Conservation (phyloP, 2,888 invertebrate genomes). For the Papilio protenor region DNA sequence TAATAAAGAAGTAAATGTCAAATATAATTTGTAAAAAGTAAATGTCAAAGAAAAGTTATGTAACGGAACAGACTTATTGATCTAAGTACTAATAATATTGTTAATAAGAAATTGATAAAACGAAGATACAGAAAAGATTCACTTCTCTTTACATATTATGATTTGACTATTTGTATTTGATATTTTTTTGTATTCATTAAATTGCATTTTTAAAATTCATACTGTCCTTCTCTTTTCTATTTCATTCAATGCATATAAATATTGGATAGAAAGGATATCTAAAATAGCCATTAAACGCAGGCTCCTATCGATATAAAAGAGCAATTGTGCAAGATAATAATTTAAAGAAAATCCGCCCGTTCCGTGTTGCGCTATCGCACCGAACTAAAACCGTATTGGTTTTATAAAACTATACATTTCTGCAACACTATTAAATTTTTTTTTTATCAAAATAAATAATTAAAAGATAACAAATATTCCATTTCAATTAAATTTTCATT, state of each 20-base stretch:
- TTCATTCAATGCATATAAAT: slow-evolving; percentile 4
- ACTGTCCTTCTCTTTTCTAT: background rate
- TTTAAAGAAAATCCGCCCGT: slow-evolving; percentile 38
- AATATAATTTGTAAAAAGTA: too few relatives aligned
- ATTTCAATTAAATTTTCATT: too few relatives aligned
- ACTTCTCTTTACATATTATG: too few relatives aligned
- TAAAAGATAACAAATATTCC: too few relatives aligned
- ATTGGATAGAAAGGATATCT: slow-evolving; percentile 9
- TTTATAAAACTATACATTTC: slow-evolving; percentile 6
- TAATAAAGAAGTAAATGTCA: background rate
- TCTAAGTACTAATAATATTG: too few relatives aligned
- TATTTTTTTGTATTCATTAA: too few relatives aligned
- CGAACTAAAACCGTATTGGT: slow-evolving; percentile 22
- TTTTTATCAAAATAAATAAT: too few relatives aligned
- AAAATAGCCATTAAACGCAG: slow-evolving; percentile 37
- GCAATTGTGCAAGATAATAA: slow-evolving; percentile 35
- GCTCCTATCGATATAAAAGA: slow-evolving; percentile 32
- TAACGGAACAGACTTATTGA: too few relatives aligned
- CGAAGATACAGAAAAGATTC: too few relatives aligned
- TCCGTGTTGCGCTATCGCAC: slow-evolving; percentile 37
- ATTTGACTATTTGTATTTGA: too few relatives aligned
- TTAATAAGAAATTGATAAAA: too few relatives aligned
- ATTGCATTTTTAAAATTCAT: background rate
- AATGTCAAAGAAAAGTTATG: too few relatives aligned
- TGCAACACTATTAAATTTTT: background rate